These are phyloP conservation scores for Mactra quadrangularis DNA, from an alignment of 1,140 invertebrate genomes.

Conservation along the genomic window DNA sequence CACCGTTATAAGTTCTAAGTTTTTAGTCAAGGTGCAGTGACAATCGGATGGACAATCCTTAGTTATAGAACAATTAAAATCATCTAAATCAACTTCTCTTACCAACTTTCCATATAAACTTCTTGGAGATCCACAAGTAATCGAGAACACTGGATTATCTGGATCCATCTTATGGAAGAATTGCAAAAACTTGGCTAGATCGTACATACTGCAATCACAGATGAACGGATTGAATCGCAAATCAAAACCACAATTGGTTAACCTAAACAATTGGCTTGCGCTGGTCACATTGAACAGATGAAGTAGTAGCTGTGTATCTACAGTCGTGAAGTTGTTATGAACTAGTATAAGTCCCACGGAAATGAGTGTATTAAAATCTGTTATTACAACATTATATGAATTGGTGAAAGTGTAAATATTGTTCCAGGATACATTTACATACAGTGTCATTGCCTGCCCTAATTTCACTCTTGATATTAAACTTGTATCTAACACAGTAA, in stretches of 20 bases:
- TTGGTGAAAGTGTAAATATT: background rate
- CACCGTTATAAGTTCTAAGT: background rate
- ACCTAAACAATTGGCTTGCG: background rate
- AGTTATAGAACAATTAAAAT: constrained; percentile 36
- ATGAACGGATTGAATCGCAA: constrained; percentile 29
- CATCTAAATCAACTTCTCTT: background rate
- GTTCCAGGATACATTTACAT: background rate
- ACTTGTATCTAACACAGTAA: background rate
- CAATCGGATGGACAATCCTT: background rate
- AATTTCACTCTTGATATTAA: background rate
- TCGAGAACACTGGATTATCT: constrained; percentile 23
- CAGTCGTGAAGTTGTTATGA: constrained; percentile 18
- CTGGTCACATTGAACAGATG: constrained; percentile 7
- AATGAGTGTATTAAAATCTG: background rate
- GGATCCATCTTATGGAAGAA: background rate
- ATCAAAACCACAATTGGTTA: constrained; percentile 24
- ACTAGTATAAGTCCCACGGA: background rate
- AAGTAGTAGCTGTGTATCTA: background rate
- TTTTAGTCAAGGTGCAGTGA: background rate
- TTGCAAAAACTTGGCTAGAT: background rate
- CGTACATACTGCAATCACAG: constrained; percentile 22
- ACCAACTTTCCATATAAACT: constrained; percentile 2
- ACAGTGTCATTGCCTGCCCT: background rate
- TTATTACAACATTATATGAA: constrained; percentile 13
- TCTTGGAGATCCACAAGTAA: constrained; percentile 1